Evolutionary conservation across 2,797 vertebrate genomes (phyloP).

Genomic region (Acrossocheilus fasciatus): DNA sequence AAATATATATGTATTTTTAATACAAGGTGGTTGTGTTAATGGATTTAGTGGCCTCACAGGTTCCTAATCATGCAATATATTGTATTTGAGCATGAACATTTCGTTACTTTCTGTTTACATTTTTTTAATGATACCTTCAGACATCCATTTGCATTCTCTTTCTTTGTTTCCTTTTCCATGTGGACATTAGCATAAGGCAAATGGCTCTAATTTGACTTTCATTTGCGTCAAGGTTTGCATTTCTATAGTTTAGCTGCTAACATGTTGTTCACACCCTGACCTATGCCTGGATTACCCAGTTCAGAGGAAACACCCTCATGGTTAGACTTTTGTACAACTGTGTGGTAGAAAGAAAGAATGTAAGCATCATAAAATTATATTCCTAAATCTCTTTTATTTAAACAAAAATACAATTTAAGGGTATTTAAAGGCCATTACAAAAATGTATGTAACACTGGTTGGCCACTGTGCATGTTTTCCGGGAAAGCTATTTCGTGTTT

Average conservation of each 20-base stretch:
- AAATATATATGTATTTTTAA: not conserved
- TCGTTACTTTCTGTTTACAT: slow-evolving; percentile 26
- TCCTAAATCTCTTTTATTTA: not conserved
- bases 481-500: slow-evolving; percentile 1
- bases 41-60: not conserved
- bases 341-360: not conserved
- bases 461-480: not conserved
- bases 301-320: slow-evolving; percentile 37
- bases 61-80: not conserved
- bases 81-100: not conserved
- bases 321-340: not conserved
- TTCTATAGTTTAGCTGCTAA: slow-evolving; percentile 50
- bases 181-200: slow-evolving; percentile 56
- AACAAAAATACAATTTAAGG: not conserved
- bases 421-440: not conserved
- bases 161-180: slow-evolving; percentile 49
- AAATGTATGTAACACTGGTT: not conserved
- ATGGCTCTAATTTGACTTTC: slow-evolving; percentile 51
- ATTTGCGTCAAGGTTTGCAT: slow-evolving; percentile 59
- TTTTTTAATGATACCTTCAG: slow-evolving; percentile 47
- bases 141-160: slow-evolving; percentile 57
- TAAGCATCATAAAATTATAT: not conserved
- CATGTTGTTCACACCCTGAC: slow-evolving; percentile 45
- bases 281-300: slow-evolving; percentile 15
- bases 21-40: not conserved